Evolutionary conservation across 2,113 vertebrate species (phyloP).

Genomic region (Patagioenas fasciata): DNA sequence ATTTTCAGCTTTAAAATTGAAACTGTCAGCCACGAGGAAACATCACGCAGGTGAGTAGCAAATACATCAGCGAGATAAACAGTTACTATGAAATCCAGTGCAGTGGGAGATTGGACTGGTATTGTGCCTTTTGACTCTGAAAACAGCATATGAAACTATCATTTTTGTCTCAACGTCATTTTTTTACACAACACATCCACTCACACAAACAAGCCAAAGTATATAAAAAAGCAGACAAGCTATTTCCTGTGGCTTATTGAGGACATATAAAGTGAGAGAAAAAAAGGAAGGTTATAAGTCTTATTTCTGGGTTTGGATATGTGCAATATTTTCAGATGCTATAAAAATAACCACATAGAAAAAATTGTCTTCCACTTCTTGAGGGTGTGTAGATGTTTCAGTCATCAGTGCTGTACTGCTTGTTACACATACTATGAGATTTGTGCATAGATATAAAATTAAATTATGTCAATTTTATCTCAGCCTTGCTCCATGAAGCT

Average conservation of each 20-base stretch:
- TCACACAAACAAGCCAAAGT: background rate
- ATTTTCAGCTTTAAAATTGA: background rate
- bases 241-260: background rate
- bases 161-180: background rate
- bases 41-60: background rate
- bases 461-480: background rate
- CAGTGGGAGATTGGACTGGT: background rate
- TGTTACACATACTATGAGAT: background rate
- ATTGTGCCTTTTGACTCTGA: background rate
- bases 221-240: background rate
- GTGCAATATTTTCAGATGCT: background rate
- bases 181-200: background rate
- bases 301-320: background rate
- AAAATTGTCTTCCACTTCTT: background rate
- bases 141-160: background rate
- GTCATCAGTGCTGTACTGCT: background rate
- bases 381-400: background rate
- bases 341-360: background rate
- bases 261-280: background rate
- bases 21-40: background rate
- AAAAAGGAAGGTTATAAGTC: background rate
- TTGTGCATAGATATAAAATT: background rate
- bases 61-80: background rate
- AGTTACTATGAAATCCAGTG: background rate
- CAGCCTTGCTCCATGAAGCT: background rate